Evolutionary conservation across 2,888 invertebrate species (phyloP).

Genomic region (Eumacrocentrus americanus): DNA sequence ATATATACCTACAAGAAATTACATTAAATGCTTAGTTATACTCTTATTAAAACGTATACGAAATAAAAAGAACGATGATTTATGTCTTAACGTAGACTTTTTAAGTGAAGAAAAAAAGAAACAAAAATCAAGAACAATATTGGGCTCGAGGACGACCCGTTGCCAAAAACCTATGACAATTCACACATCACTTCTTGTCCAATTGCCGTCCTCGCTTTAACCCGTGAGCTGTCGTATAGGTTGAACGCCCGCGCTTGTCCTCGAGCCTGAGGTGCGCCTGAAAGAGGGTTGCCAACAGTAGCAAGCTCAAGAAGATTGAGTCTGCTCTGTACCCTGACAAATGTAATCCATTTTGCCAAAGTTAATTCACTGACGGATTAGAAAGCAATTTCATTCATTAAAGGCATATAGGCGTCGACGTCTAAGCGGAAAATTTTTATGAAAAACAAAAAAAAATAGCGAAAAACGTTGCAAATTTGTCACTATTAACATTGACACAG

Average conservation of each 20-base stretch:
- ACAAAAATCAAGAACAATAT: slow-evolving; percentile 48
- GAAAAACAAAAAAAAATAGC: too few species aligned
- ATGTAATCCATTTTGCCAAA: too few species aligned
- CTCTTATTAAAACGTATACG: slow-evolving; percentile 34
- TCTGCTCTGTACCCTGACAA: slow-evolving; percentile 59
- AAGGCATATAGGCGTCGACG: too few species aligned
- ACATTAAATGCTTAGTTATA: slow-evolving; percentile 26
- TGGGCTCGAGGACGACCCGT: slow-evolving; percentile 61
- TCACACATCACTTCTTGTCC: not conserved
- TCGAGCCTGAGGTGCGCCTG: slow-evolving; percentile 60
- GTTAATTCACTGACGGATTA: too few species aligned
- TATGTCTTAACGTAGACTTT: slow-evolving; percentile 47
- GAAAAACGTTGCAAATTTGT: too few species aligned
- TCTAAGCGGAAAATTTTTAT: too few species aligned
- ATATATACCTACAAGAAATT: slow-evolving; percentile 17
- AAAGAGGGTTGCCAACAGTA: slow-evolving; percentile 37
- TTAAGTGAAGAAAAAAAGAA: not conserved
- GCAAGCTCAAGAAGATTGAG: slow-evolving; percentile 56
- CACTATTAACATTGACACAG: too few species aligned
- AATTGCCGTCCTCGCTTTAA: slow-evolving; percentile 21
- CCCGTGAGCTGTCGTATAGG: not conserved
- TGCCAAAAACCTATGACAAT: not conserved
- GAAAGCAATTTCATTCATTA: too few species aligned
- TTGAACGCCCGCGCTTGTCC: slow-evolving; percentile 53
- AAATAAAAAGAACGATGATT: slow-evolving; percentile 41